phyloP scores from a whole-genome alignment of 1,140 invertebrate genomes.

The Diploscapter pachys region DNA sequence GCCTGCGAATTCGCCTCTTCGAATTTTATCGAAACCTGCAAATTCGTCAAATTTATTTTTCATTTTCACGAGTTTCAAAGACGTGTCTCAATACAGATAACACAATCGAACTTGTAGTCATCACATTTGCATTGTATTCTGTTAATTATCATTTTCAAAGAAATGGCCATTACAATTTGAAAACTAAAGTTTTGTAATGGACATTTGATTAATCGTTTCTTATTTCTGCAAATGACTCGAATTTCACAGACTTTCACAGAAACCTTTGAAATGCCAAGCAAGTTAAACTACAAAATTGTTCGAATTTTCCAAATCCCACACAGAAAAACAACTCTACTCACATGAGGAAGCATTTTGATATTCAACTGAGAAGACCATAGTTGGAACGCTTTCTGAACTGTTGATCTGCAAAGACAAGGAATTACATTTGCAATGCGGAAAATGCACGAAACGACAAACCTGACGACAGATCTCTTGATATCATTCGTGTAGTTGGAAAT shows the following conservation, averaged over 20 bases:
- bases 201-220: too few relatives aligned
- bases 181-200: too few relatives aligned
- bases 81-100: background rate
- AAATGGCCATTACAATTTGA: too few relatives aligned
- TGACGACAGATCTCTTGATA: constrained; percentile 15
- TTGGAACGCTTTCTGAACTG: constrained; percentile 25
- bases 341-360: constrained; percentile 17
- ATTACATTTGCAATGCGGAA: background rate
- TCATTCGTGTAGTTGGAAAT: constrained; percentile 29
- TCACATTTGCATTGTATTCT: too few relatives aligned
- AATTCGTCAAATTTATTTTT: constrained; percentile 1
- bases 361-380: constrained; percentile 26
- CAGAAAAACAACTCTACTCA: constrained; percentile 8
- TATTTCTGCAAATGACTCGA: background rate
- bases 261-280: too few relatives aligned
- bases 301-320: background rate
- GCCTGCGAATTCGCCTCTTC: constrained; percentile 19
- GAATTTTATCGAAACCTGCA: constrained; percentile 20
- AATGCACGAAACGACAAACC: background rate
- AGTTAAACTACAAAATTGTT: too few relatives aligned
- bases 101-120: background rate
- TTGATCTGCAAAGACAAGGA: background rate
- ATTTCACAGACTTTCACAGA: too few relatives aligned
- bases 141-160: too few relatives aligned
- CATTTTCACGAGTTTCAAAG: background rate